These are phyloP conservation scores for Phrynocephalus guinanensis DNA, from an alignment of 2,797 vertebrate species.

Conservation along the genomic window DNA sequence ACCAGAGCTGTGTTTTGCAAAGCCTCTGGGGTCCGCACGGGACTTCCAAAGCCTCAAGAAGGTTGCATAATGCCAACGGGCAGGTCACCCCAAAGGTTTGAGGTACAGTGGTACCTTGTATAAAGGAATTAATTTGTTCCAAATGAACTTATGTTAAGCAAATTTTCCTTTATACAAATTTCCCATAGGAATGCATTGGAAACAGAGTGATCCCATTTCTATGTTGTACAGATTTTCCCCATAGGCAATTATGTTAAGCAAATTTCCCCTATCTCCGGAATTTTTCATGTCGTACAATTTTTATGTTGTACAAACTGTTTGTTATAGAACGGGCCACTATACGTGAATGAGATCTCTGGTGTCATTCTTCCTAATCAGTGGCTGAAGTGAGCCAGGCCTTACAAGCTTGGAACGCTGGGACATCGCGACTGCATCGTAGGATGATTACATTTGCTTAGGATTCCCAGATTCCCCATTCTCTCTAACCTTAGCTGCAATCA, in stretches of 20 bases:
- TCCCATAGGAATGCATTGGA: too few species aligned
- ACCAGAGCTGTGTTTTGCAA: neutral
- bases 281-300: too few species aligned
- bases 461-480: neutral
- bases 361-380: neutral
- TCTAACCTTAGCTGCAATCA: neutral
- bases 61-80: too few species aligned
- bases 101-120: neutral
- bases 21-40: rapidly evolving
- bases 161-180: too few species aligned
- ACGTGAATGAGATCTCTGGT: neutral
- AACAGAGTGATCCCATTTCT: too few species aligned
- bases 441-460: neutral
- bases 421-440: neutral
- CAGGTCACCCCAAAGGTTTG: neutral
- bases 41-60: rapidly evolving
- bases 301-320: too few species aligned
- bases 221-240: too few species aligned
- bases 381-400: neutral
- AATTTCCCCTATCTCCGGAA: too few species aligned
- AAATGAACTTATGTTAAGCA: too few species aligned
- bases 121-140: too few species aligned
- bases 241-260: too few species aligned
- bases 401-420: neutral
- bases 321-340: too few species aligned